Base-by-base conservation (phyloP, 1,140 invertebrate species). In the Cotesia vestalis region DNA sequence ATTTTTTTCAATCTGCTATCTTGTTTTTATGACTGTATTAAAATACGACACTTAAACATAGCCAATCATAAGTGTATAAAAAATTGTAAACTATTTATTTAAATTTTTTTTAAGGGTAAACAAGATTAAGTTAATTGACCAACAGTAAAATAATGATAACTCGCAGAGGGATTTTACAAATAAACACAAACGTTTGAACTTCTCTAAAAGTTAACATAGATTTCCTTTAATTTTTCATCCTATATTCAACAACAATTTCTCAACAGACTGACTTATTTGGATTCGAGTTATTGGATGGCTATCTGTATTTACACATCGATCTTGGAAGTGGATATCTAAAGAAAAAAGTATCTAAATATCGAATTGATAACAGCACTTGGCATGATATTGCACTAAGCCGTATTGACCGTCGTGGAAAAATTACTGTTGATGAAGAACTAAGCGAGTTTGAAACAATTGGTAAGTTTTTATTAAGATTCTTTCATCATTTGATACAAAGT, bases 371-470 rank as follows among this genome's bases (percentile, higher is more conserved):
- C 79, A 94, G 95, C 0, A 90, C 91, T 36, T 97, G 96, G 94
- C 98, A 99, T 81, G 93, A 95, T 78, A 92, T 98, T 1, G 89
- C 92, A 6, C 84, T 98, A 71, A 89, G 93, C 71, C 88, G 95
- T 71, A 93, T 91, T 71, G 94, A 93, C 12, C 89, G 93, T 76
- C 92, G 94, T 53, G 96, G 96, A 4, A 90, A 92, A 73, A 93
- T 98, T n/a, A 94, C 92, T 11, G 95, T 99, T 0, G 97, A 98
- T 84, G 93, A 93, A 0, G 90, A 93, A 17, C 92, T 92, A 73
- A 93, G 93, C n/a, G 95, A 97, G 79, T 98, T 98, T 82, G 92
- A 91, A 70, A 95, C 94, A 12, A 92, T 93, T 77, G 95, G 95
- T 91, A 88, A 88, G 76, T 9, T 2, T 9, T 6, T 53, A 2